Evolutionary conservation across 2,797 vertebrate species (phyloP).

Genomic region (Hybognathus amarus): DNA sequence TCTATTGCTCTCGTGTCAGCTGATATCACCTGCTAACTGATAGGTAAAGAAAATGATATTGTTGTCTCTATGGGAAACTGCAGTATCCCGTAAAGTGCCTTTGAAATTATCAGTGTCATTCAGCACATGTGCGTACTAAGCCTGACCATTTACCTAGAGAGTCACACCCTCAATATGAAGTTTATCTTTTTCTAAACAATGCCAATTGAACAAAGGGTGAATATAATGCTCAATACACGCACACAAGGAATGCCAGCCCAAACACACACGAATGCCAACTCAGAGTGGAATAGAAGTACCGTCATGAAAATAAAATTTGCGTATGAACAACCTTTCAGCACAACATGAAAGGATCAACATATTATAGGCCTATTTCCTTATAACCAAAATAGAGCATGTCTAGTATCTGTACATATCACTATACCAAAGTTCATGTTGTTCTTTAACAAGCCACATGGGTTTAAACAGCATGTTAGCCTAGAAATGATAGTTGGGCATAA

Average conservation of each 20-base stretch:
- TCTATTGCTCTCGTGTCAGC: slow-evolving; percentile 2
- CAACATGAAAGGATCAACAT: not conserved
- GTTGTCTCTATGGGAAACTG: not conserved
- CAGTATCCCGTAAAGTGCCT: slow-evolving; percentile 21
- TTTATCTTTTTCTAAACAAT: slow-evolving; percentile 29
- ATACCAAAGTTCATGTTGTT: slow-evolving; percentile 16
- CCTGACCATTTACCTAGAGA: slow-evolving; percentile 2
- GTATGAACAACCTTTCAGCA: not conserved
- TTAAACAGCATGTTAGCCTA: not conserved
- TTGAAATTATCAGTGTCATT: slow-evolving; percentile 12
- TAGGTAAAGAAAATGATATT: not conserved
- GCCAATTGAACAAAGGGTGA: not conserved
- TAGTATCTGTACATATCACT: not conserved
- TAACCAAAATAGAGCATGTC: not conserved
- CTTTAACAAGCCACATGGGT: not conserved
- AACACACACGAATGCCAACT: not conserved
- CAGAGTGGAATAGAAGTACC: not conserved
- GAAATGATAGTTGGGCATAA: not conserved
- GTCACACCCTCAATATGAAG: slow-evolving; percentile 7
- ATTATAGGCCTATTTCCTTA: not conserved
- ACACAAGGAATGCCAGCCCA: not conserved
- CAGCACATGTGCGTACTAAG: not conserved
- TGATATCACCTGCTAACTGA: slow-evolving; percentile 36
- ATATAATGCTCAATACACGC: not conserved
- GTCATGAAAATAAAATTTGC: not conserved